phyloP scores from a whole-genome alignment of 2,113 vertebrate species.

The mouse (Mus musculus) region GRCm39 chr16:3455001-3455500 shows the following conservation, averaged over 20 bases:
- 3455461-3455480: conserved; percentile 4
- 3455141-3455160: too few relatives aligned
- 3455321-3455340: neutral
- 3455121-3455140: neutral
- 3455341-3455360: neutral
- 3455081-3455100: neutral
- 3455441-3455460: conserved; percentile 2
- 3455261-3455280: neutral
- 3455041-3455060: neutral
- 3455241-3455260: neutral
- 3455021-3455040: neutral
- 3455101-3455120: neutral
- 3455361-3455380: neutral
- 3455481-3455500: neutral
- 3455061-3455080: neutral
- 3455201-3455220: neutral
- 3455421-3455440: neutral
- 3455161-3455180: neutral
- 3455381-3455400: conserved; percentile 39
- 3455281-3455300: neutral
- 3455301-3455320: neutral
- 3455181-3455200: conserved; percentile 1
- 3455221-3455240: neutral
- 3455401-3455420: neutral
- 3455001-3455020: conserved; percentile 41